These are phyloP conservation scores for Coleophora flavipennella DNA, from an alignment of 2,888 invertebrate genomes.

Conservation along the genomic window DNA sequence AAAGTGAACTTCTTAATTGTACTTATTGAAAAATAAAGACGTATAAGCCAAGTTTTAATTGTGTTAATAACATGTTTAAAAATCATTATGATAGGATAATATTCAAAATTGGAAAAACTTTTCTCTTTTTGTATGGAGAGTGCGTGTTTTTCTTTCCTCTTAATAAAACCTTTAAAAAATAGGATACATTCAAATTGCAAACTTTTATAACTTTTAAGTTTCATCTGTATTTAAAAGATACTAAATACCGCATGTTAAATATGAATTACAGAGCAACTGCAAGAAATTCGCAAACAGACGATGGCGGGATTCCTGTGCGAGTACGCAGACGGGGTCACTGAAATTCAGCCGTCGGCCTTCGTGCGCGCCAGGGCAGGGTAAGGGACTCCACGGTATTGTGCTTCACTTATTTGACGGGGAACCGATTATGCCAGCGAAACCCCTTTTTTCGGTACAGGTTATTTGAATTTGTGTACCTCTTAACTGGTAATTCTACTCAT, in stretches of 20 bases:
- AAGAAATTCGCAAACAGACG: conserved; percentile 36
- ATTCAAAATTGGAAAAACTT: too few relatives aligned
- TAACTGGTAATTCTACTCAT: too few relatives aligned
- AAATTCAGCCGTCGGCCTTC: background rate
- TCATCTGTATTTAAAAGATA: background rate
- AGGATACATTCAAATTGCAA: background rate
- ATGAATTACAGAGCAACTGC: conserved; percentile 35
- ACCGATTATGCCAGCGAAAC: too few relatives aligned
- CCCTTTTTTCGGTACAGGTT: too few relatives aligned
- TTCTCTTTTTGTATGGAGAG: too few relatives aligned
- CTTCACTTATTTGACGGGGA: too few relatives aligned
- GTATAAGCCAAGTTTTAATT: background rate
- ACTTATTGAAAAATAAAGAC: background rate
- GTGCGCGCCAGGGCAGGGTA: background rate
- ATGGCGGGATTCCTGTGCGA: conserved; percentile 37
- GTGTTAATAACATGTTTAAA: background rate
- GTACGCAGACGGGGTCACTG: conserved; percentile 9
- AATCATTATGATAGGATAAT: too few relatives aligned
- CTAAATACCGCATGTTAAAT: background rate
- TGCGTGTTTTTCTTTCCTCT: background rate
- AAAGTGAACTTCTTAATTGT: too few relatives aligned
- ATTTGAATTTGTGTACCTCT: too few relatives aligned
- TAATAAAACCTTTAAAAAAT: background rate
- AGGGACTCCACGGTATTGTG: background rate
- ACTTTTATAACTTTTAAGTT: background rate